Conservation (phyloP, 2,113 vertebrate species). For the Nicator chloris region DNA sequence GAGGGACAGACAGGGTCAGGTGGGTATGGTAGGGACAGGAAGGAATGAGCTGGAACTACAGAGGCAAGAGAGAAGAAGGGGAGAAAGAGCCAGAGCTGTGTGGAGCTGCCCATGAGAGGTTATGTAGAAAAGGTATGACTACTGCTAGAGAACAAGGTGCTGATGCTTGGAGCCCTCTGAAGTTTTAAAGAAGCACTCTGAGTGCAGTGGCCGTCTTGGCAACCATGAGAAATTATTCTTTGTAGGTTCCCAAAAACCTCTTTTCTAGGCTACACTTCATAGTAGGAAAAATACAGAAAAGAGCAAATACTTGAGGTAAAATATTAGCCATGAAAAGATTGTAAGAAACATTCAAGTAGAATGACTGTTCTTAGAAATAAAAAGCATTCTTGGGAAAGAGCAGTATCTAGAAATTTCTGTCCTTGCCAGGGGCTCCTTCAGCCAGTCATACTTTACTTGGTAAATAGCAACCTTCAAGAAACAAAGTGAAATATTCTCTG, state of each 20-base stretch:
- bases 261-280: not conserved
- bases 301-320: not conserved
- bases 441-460: not conserved
- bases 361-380: not conserved
- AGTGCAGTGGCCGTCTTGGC: no score
- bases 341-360: not conserved
- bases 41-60: no score
- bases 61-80: no score
- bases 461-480: not conserved
- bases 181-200: no score
- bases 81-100: no score
- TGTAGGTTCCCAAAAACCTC: not conserved
- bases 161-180: no score
- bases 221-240: not conserved
- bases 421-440: not conserved
- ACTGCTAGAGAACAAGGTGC: no score
- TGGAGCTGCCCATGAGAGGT: no score
- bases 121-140: no score
- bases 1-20: no score
- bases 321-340: not conserved
- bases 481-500: not conserved
- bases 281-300: not conserved
- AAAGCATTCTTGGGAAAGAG: not conserved
- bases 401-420: not conserved
- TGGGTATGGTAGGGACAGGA: no score